Evolutionary conservation across 2,888 invertebrate genomes (phyloP), one percentile per base, ranked within the genome.

Genomic region (Piscicola geometra): DNA sequence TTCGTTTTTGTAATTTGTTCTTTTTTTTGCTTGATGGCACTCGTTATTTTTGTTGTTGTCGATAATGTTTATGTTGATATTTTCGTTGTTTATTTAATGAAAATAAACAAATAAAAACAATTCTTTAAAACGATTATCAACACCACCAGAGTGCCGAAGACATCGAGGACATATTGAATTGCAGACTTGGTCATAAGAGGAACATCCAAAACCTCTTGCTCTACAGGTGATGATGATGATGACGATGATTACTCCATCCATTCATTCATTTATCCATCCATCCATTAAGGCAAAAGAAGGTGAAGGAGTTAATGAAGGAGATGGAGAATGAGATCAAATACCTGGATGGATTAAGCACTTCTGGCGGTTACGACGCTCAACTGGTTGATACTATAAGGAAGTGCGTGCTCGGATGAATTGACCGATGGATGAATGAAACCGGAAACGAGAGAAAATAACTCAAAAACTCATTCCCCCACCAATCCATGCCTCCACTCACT

Each of bases 141-240:
- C 25, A 41, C 60, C 3, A 25, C 9, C 60, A 56, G 60, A 64
- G 35, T 9, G 60, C 73, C 12, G 73, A 73, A n/a, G 64, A 50
- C 0, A 60, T 73, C 32, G 52, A 35, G 25, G 73, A 73, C n/a
- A 35, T 56, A 3, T 36, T 73, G 28, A 33, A 28, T 9, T 73
- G 73, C 25, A 56, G 56, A 35, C 35, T 73, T 28, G 73, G 64
- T 35, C 73, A 25, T 15, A 64, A 64, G 21, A 56, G 12, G 21
- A 73, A 73, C 12, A 33, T 64, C 25, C 36, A 35, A 18, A 73
- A 73, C 30, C 5, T 73, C 5, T 64, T 73, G 15, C 25, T 64
- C 15, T 73, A 73, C 28, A 60, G 64, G 41, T 52, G 35, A 15
- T 41, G n/a, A 41, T 41, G 9, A 15, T 41, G 9, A n/a, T n/a